Conservation (phyloP, 2,797 vertebrate genomes). For the Gallinago nigripennis region DNA sequence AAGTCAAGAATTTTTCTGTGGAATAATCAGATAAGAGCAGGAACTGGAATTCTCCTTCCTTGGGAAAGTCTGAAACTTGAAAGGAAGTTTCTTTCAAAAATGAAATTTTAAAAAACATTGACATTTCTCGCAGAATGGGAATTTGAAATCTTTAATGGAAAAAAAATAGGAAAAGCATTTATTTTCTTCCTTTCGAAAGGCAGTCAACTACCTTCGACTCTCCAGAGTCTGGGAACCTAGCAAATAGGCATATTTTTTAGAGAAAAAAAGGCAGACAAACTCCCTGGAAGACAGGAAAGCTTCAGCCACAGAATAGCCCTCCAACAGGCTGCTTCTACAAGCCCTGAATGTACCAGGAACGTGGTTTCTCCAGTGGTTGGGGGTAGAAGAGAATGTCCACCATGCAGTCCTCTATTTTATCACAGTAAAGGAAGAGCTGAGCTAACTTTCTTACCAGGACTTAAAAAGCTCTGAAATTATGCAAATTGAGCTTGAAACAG, state of each 20-base stretch:
- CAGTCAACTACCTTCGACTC: background rate
- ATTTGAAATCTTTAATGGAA: background rate
- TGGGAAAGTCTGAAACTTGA: background rate
- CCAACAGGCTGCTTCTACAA: background rate
- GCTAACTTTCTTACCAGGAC: background rate
- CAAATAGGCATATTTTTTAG: background rate
- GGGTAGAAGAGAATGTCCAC: background rate
- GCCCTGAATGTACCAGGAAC: background rate
- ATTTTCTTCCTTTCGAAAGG: background rate
- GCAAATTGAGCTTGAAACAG: background rate
- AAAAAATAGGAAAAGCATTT: background rate
- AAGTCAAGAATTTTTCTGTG: background rate
- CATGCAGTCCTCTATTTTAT: background rate
- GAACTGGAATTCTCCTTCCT: background rate
- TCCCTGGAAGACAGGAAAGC: background rate
- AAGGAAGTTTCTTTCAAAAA: background rate
- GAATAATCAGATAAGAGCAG: background rate
- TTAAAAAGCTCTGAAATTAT: background rate
- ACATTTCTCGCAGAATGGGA: background rate
- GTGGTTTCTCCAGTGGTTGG: rapidly evolving
- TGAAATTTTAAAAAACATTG: background rate
- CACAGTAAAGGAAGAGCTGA: background rate
- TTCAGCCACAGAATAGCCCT: background rate
- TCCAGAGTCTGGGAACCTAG: background rate
- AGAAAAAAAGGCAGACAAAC: background rate